phyloP scores from a whole-genome alignment of 2,888 invertebrate species.

The Arge pagana region DNA sequence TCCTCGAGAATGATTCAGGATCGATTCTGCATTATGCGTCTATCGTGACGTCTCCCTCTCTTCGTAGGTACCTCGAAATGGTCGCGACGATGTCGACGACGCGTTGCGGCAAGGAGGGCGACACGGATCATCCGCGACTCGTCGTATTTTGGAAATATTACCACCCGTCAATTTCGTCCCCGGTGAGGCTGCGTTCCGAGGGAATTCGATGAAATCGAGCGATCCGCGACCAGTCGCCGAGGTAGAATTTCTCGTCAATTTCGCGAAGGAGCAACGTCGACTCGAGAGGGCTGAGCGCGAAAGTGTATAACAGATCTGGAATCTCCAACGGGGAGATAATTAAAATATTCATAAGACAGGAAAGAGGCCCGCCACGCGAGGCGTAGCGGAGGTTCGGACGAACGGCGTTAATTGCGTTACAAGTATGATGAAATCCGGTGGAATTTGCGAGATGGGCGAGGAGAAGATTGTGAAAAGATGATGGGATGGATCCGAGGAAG shows the following conservation, averaged over 20 bases:
- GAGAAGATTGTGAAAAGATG: constrained; percentile 8
- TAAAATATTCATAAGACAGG: constrained; percentile 20
- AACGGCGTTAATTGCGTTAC: constrained; percentile 17
- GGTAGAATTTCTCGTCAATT: constrained; percentile 4
- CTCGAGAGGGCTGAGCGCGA: background rate
- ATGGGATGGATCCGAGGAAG: background rate
- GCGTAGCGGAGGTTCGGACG: no score
- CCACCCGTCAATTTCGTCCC: no score
- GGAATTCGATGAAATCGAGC: no score
- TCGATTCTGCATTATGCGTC: no score
- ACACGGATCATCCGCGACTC: no score
- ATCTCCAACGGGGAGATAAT: constrained; percentile 11
- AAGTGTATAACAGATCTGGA: constrained; percentile 1
- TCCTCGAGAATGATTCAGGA: no score
- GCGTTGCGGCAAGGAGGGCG: no score
- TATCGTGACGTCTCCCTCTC: no score
- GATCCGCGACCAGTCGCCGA: background rate
- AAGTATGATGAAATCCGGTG: constrained; percentile 3
- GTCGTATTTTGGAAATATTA: no score
- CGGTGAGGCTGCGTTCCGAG: no score
- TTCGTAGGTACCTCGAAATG: no score
- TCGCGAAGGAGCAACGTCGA: constrained; percentile 6
- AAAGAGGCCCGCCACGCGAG: background rate
- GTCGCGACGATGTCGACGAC: no score
- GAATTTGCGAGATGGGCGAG: constrained; percentile 1